Percentiles rank a stretch among this genome's conserved stretches.
phyloP scores from a whole-genome alignment of 2,113 vertebrate genomes.

The Varanus salvator region DNA sequence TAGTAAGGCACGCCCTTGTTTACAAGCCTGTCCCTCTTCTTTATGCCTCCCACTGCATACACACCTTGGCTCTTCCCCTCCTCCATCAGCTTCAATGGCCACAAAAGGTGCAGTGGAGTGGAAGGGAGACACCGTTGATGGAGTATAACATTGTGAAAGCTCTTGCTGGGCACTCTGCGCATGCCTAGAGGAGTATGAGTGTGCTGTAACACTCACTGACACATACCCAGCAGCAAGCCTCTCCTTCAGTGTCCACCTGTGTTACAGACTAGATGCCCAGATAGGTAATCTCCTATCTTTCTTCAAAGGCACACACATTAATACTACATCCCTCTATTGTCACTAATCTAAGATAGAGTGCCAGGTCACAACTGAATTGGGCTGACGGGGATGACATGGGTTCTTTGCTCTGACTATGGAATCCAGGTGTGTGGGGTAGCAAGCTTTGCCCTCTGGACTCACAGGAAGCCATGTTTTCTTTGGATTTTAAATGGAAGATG shows the following conservation, averaged over 20 bases:
- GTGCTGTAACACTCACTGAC: neutral
- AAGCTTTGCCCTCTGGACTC: too few species aligned
- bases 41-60: neutral
- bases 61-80: neutral
- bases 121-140: neutral
- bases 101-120: neutral
- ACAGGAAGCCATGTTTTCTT: too few species aligned
- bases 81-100: neutral
- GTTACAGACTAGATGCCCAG: neutral
- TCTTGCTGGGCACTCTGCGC: neutral
- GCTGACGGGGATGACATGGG: too few species aligned
- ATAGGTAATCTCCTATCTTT: neutral
- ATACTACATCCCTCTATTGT: neutral
- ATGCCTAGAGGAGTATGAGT: neutral
- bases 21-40: neutral
- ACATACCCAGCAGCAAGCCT: neutral
- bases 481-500: too few species aligned
- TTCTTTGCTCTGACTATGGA: too few species aligned
- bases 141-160: neutral
- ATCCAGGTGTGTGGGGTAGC: too few species aligned
- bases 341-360: neutral
- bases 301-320: neutral
- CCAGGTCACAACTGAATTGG: neutral
- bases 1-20: constrained; percentile 30
- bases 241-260: too few species aligned